phyloP scores from a whole-genome alignment of 2,888 invertebrate genomes.

The Drosophila emarginata region DNA sequence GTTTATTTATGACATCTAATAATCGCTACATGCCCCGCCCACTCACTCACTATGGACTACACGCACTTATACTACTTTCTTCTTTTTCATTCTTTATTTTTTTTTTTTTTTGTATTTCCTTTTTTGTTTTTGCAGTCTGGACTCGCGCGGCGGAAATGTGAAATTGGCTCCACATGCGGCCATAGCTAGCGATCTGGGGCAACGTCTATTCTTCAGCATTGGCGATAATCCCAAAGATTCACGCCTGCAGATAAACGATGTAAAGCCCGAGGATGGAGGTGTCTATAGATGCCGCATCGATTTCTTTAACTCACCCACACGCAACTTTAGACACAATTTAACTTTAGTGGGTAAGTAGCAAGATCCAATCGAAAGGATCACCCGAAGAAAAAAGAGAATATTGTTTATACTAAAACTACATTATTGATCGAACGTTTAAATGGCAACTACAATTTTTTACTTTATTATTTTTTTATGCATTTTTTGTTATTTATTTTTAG shows the following conservation, averaged over 20 bases:
- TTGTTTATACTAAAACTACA: too few species aligned
- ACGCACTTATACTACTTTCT: constrained; percentile 10
- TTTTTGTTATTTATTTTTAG: constrained; percentile 82
- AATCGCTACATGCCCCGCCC: constrained; percentile 64
- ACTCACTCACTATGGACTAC: constrained; percentile 48
- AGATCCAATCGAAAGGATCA: background rate
- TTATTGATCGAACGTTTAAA: too few species aligned
- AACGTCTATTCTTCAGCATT: constrained; percentile 88
- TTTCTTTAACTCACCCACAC: constrained; percentile 93
- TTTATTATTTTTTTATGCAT: background rate
- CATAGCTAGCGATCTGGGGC: constrained; percentile 89
- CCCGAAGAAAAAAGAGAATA: too few species aligned
- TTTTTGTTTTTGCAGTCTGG: constrained; percentile 85
- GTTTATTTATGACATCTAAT: constrained; percentile 75
- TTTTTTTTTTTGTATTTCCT: background rate
- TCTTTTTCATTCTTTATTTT: background rate
- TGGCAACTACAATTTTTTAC: constrained; percentile 7
- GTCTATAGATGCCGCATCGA: constrained; percentile 94
- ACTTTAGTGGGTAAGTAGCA: constrained; percentile 91
- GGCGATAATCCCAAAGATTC: constrained; percentile 89
- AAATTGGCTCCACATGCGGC: constrained; percentile 88
- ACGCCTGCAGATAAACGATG: constrained; percentile 88
- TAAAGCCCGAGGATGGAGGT: constrained; percentile 90
- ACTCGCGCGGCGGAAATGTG: constrained; percentile 89
- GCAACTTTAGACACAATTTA: constrained; percentile 92